Conservation (phyloP, 2,888 invertebrate species). For the Litoditis marina region DNA sequence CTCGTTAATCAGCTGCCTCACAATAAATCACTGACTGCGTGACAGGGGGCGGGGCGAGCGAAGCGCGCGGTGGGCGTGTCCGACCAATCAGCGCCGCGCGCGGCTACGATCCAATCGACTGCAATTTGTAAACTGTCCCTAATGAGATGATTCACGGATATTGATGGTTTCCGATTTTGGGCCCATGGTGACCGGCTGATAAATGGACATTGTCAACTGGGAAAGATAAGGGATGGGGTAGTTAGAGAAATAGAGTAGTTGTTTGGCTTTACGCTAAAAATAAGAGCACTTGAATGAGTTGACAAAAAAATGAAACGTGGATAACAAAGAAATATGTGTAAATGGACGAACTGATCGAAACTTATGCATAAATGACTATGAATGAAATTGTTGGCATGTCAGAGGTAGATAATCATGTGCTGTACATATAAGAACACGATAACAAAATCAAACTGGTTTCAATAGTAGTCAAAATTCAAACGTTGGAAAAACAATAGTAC, state of each 20-base stretch:
- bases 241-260: not conserved
- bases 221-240: not conserved
- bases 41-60: conserved; percentile 11
- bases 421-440: too few species aligned
- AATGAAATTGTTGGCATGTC: too few species aligned
- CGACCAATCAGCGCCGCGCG: not conserved
- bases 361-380: not conserved
- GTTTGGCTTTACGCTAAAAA: not conserved
- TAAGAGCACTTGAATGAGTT: not conserved
- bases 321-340: not conserved
- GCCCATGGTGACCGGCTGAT: too few species aligned
- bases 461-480: too few species aligned
- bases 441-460: too few species aligned
- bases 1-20: conserved; percentile 18
- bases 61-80: not conserved
- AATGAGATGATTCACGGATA: too few species aligned
- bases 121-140: too few species aligned
- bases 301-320: not conserved
- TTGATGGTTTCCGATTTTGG: too few species aligned
- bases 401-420: too few species aligned
- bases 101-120: not conserved
- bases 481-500: too few species aligned
- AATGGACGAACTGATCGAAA: not conserved
- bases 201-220: too few species aligned
- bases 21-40: conserved; percentile 19